Evolutionary conservation across 1,140 invertebrate genomes (phyloP).

Genomic region (Macrosteles quadrilineatus): DNA sequence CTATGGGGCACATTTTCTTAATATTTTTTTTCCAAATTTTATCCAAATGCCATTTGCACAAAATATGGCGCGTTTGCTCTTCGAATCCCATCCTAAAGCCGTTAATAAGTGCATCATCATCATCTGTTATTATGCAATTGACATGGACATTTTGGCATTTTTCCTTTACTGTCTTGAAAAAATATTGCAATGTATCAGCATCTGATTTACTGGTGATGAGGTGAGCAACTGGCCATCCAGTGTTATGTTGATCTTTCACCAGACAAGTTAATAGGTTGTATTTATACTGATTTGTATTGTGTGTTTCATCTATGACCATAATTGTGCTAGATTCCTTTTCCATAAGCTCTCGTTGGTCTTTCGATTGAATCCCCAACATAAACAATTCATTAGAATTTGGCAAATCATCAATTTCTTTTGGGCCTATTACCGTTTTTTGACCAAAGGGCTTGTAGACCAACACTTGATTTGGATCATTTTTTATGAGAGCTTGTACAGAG

Average conservation of each 20-base stretch:
- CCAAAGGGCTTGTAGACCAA: not conserved
- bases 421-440: not conserved
- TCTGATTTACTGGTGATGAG: not conserved
- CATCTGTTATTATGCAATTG: no score
- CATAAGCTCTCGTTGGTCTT: not conserved
- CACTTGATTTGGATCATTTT: not conserved
- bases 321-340: not conserved
- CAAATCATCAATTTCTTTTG: no score
- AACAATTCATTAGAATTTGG: not conserved
- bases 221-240: not conserved
- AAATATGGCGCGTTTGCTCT: no score
- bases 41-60: no score
- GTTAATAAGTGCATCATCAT: not conserved
- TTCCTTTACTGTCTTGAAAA: not conserved
- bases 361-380: not conserved
- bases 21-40: not conserved
- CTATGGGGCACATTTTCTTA: not conserved
- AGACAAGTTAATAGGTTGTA: no score
- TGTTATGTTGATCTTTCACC: not conserved
- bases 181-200: no score
- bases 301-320: no score
- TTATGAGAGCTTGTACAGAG: no score
- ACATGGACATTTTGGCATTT: no score
- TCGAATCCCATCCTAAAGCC: no score
- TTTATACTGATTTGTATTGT: no score